phyloP scores from a whole-genome alignment of 1,140 invertebrate genomes.

The Rhynchophorus ferrugineus region DNA sequence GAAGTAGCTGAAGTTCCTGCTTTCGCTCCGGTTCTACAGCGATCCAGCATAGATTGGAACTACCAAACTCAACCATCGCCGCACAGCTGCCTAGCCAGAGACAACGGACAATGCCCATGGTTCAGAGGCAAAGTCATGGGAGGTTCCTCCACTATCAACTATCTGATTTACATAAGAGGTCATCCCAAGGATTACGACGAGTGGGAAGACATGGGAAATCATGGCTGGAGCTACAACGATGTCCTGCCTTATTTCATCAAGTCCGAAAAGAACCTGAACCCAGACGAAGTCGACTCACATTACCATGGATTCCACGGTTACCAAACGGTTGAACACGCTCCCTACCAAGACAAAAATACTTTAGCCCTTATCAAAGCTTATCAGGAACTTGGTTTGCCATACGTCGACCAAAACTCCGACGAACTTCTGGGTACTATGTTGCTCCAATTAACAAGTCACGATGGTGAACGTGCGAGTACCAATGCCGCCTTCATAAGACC shows the following conservation, averaged over 20 bases:
- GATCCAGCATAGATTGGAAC: constrained; percentile 52
- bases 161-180: constrained; percentile 50
- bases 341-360: constrained; percentile 51
- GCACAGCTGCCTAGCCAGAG: constrained; percentile 42
- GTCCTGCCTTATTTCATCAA: constrained; percentile 48
- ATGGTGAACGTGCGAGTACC: constrained; percentile 61
- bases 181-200: constrained; percentile 48
- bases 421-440: constrained; percentile 51
- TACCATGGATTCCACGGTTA: constrained; percentile 53
- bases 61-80: constrained; percentile 50
- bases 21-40: constrained; percentile 49
- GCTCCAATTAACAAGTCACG: constrained; percentile 48
- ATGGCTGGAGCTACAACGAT: constrained; percentile 46
- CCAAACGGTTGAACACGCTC: constrained; percentile 53
- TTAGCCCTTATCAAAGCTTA: constrained; percentile 50
- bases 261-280: constrained; percentile 47
- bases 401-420: constrained; percentile 49
- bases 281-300: constrained; percentile 40
- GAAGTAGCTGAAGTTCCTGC: constrained; percentile 59
- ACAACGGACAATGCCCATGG: constrained; percentile 41
- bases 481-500: constrained; percentile 67
- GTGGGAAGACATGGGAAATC: constrained; percentile 44
- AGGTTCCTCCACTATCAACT: constrained; percentile 47
- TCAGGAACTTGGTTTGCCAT: constrained; percentile 49
- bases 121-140: constrained; percentile 48